These are phyloP conservation scores for Megalops atlanticus DNA, from an alignment of 2,113 vertebrate genomes.

Conservation along the genomic window DNA sequence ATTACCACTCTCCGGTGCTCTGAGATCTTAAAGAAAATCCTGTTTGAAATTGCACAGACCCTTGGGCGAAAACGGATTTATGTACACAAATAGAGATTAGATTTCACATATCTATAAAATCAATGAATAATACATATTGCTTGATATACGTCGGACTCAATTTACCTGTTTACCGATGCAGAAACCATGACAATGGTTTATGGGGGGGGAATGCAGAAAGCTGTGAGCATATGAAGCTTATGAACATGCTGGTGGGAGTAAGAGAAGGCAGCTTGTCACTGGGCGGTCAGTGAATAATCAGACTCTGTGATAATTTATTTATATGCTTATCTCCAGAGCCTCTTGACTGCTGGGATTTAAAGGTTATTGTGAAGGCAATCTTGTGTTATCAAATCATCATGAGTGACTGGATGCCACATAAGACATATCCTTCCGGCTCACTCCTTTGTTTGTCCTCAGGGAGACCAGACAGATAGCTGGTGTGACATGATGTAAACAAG, in stretches of 20 bases:
- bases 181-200: too few relatives aligned
- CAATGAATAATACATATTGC: too few relatives aligned
- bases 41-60: too few relatives aligned
- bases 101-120: too few relatives aligned
- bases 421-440: not conserved
- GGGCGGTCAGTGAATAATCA: not conserved
- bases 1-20: too few relatives aligned
- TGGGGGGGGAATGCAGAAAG: too few relatives aligned
- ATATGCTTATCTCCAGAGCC: constrained; percentile 3
- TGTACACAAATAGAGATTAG: too few relatives aligned
- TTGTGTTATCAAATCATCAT: not conserved
- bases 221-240: not conserved
- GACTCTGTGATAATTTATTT: not conserved
- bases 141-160: too few relatives aligned
- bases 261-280: not conserved
- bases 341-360: constrained; percentile 9
- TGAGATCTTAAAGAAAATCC: too few relatives aligned
- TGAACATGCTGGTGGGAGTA: not conserved
- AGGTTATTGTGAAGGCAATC: not conserved
- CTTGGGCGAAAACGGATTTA: too few relatives aligned
- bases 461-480: not conserved
- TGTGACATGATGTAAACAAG: not conserved
- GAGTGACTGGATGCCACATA: not conserved
- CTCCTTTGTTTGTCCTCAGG: not conserved
- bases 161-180: too few relatives aligned